A percentile compares a stretch with the other conserved stretches of the same genome.
Evolutionary conservation across 2,888 invertebrate species (phyloP).

Genomic region (Neoscelio sp.): DNA sequence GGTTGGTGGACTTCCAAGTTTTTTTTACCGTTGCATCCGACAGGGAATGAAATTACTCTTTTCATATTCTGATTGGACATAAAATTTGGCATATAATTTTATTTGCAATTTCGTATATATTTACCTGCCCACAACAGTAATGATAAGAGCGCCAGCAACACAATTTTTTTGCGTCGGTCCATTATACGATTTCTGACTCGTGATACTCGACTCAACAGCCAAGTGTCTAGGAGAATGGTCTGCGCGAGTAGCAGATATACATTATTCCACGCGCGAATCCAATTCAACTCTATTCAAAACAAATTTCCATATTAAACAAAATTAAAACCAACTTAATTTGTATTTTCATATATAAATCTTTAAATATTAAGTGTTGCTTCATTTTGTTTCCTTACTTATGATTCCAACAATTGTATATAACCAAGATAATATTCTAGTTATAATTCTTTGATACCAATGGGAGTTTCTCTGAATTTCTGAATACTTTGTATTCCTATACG

Average conservation of each 20-base stretch:
- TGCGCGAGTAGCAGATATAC: slow-evolving; percentile 77
- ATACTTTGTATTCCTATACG: slow-evolving; percentile 19
- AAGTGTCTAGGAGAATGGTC: slow-evolving; percentile 78
- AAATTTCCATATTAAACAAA: too few relatives aligned
- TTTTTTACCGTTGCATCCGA: too few relatives aligned
- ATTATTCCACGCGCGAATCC: slow-evolving; percentile 73
- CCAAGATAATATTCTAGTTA: slow-evolving; percentile 21
- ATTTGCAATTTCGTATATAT: too few relatives aligned
- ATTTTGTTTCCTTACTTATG: slow-evolving; percentile 20
- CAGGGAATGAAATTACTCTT: too few relatives aligned
- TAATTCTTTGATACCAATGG: slow-evolving; percentile 30
- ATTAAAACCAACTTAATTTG: too few relatives aligned
- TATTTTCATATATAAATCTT: neutral
- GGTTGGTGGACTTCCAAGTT: too few relatives aligned
- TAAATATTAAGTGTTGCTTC: neutral
- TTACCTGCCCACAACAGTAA: slow-evolving; percentile 85
- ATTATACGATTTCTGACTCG: slow-evolving; percentile 71
- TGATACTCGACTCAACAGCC: slow-evolving; percentile 78
- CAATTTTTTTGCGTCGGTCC: slow-evolving; percentile 73
- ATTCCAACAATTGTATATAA: slow-evolving; percentile 13
- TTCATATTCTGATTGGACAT: neutral
- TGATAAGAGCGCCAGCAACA: slow-evolving; percentile 84
- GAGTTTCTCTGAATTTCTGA: slow-evolving; percentile 48
- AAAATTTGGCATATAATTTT: neutral
- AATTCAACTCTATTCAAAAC: slow-evolving; percentile 78